Conservation (phyloP, 2,113 vertebrate species). For the Megaceryle torquata region DNA sequence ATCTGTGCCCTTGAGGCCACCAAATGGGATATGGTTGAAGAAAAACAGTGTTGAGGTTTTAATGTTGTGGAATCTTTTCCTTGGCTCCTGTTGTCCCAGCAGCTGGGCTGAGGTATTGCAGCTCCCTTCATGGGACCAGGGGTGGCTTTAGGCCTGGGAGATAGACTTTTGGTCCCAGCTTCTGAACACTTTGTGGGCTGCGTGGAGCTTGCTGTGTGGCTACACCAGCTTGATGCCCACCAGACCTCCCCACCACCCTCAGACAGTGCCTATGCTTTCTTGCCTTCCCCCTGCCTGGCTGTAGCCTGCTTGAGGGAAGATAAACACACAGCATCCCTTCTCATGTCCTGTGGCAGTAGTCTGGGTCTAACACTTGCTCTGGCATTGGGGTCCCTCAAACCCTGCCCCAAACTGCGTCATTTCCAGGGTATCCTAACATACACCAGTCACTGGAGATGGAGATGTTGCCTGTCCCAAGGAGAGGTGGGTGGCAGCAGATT, state of each 20-base stretch:
- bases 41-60: not conserved
- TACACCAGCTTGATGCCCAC: not conserved
- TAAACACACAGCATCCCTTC: not conserved
- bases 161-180: not conserved
- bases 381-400: not conserved
- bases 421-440: not conserved
- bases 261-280: not conserved
- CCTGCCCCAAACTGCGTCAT: not conserved
- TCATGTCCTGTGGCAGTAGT: rapidly evolving
- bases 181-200: not conserved
- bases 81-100: not conserved
- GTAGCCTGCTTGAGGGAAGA: not conserved
- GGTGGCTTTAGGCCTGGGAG: not conserved
- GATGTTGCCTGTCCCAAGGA: not conserved
- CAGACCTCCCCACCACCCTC: not conserved
- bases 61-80: not conserved
- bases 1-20: not conserved
- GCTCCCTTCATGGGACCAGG: not conserved
- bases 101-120: not conserved
- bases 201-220: not conserved
- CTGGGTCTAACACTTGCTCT: not conserved
- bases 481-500: not conserved
- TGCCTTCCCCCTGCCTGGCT: not conserved
- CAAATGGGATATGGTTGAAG: rapidly evolving
- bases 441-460: not conserved